Base-by-base conservation (phyloP, 2,888 invertebrate species). In the Scaptomyza tumidula region DNA sequence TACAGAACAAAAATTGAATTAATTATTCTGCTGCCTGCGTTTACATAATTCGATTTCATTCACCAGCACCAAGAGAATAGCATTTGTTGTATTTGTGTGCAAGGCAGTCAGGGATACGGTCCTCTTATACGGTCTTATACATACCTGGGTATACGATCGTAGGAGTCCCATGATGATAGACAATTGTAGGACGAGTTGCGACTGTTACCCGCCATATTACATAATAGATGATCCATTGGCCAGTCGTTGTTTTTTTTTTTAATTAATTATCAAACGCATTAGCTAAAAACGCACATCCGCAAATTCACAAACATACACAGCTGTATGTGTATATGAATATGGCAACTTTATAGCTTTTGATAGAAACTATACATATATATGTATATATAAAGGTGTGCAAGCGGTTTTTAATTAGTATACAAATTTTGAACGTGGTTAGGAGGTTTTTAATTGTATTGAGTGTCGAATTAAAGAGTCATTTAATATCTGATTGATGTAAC, bases 121-220 rank as follows among this genome's bases (percentile, higher is more conserved):
- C 10, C 13, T 24, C 6, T 19, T 13, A 11, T 19, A 29, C 11
- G 1, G 16, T 14, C n/a, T 50, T n/a, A 10, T 24, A 27, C 13
- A 90, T 88, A 97, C 97, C 97, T 97, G 86, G 97, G 97, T 93
- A 97, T 97, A 91, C 94, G 95, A 92, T 97, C 97, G 93, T 97
- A 97, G 92, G 97, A 97, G 93, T 97, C 97, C 97, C 97, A 97
- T 92, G 96, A 96, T 74, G 96, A 96, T 90, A 97, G 94, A 93
- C 97, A 97, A 93, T 97, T 97, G 93, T 97, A 97, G 70, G 97
- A 97, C 92, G 95, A 96, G 93, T 97, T 96, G 93, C 96, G 95
- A 93, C 95, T 96, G 84, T 96, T 95, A 88, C 90, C 88, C 88
- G 92, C 90, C 92, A 92, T 92, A 72, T 92, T 92, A 90, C 92